Base-by-base conservation (phyloP, 37 sponge, comb jelly and placozoan species). In the Cliona cf. orientalis region DNA sequence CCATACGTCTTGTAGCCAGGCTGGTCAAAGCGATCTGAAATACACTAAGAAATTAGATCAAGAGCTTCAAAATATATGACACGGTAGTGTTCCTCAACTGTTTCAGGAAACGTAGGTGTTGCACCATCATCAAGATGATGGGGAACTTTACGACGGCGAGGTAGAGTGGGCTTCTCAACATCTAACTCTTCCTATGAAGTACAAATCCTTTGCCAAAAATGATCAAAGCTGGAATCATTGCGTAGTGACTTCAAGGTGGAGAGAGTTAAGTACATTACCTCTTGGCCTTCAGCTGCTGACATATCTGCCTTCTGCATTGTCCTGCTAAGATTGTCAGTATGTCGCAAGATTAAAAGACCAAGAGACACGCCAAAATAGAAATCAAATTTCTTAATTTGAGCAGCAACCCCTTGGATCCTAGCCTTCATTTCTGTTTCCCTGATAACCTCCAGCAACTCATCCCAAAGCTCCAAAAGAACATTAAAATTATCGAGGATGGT, bases 281-380 rank as follows among this genome's bases (percentile, higher is more conserved):
- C 36, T 49, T 90, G 91, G 19, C 85, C 81, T 80, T 90, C 91
- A 36, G 91, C 85, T 79, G 91, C 91, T 22, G 85, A 90, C 68
- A 90, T 84, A 41, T 80, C 80, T 46, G 12, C 53, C 32, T 22
- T 57, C 49, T 89, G 90, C 73, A 82, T n/a, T 9, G 77, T 69
- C 22, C 56, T 53, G 84, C 79, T 84, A 29, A 83, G 75, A n/a
- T n/a, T n/a, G n/a, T n/a, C n/a, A n/a, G n/a, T n/a, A 39, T 84
- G 53, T 49, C 53, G 9, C 14, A 49, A 14, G 9, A 49, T 49
- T 9, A 89, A 12, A 31, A 45, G 67, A 59, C 80, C 80, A 26
- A 89, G 75, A 22, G 76, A 56, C 26, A 83, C 84, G 23, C 90
- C 90, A 89, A 83, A 89, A 67, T 46, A 83, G 61, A 49, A 89